These are phyloP conservation scores for Lepus oiostolus DNA, from an alignment of 2,797 vertebrate species.

Conservation along the genomic window DNA sequence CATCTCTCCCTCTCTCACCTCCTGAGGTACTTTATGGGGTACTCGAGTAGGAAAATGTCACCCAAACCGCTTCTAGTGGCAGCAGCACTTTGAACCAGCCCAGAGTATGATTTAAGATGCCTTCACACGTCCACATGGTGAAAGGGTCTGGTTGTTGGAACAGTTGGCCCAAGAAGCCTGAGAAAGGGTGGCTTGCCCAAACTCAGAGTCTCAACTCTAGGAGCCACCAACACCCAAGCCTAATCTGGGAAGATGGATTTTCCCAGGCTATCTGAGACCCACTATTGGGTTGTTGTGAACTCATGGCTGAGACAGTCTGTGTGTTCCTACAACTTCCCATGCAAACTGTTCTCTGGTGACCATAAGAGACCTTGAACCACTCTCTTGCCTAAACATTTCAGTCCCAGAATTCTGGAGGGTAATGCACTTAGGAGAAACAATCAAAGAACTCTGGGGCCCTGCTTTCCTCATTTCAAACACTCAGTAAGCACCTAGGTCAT, in stretches of 20 bases:
- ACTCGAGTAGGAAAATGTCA: not conserved
- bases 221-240: not conserved
- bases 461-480: not conserved
- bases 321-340: not conserved
- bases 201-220: not conserved
- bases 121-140: not conserved
- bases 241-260: not conserved
- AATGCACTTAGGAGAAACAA: slow-evolving; percentile 43
- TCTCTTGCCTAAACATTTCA: not conserved
- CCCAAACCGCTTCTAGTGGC: not conserved
- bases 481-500: not conserved
- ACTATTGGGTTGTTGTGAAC: not conserved
- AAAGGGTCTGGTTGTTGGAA: not conserved
- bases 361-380: not conserved
- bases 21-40: not conserved
- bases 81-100: not conserved
- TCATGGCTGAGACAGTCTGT: not conserved
- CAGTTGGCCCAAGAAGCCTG: not conserved
- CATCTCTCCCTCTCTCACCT: not conserved
- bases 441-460: not conserved
- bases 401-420: not conserved
- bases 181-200: not conserved
- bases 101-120: not conserved
- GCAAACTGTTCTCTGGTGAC: not conserved
- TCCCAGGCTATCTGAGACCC: not conserved